Conservation (phyloP, 2,797 vertebrate genomes). For the Myotis findleyi region DNA sequence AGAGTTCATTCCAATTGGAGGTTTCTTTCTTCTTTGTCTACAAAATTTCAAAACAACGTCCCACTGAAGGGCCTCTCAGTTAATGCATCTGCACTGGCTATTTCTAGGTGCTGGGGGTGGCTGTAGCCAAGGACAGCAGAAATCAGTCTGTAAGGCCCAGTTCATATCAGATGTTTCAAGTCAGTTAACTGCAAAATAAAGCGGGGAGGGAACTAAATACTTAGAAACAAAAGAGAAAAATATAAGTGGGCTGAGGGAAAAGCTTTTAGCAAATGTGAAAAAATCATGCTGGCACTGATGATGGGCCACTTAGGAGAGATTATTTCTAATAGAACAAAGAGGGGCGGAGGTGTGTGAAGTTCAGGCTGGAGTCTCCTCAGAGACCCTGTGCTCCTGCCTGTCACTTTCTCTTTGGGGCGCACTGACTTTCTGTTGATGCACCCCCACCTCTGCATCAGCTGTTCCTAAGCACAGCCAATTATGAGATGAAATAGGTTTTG, state of each 20-base stretch:
- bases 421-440: slow-evolving; percentile 1
- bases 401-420: not conserved
- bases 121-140: not conserved
- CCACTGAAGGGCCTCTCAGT: slow-evolving; percentile 49
- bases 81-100: slow-evolving; percentile 38
- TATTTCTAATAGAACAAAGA: slow-evolving; percentile 77
- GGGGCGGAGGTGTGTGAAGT: not conserved
- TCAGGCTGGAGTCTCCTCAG: slow-evolving; percentile 2
- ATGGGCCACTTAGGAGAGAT: slow-evolving; percentile 77
- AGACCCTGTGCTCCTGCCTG: not conserved
- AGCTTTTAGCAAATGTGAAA: slow-evolving; percentile 79
- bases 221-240: slow-evolving; percentile 75
- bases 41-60: slow-evolving; percentile 62
- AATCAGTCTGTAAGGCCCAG: not conserved
- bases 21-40: slow-evolving; percentile 65
- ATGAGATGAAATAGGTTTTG: not conserved
- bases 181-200: slow-evolving; percentile 70
- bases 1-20: slow-evolving; percentile 46
- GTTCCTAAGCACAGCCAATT: not conserved
- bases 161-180: slow-evolving; percentile 41
- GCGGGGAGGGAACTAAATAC: slow-evolving; percentile 51
- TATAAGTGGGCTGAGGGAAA: slow-evolving; percentile 68
- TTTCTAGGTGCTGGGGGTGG: not conserved
- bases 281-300: slow-evolving; percentile 63
- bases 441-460: not conserved